phyloP scores from a whole-genome alignment of 2,113 vertebrate genomes.

The Halcyon malimbica region DNA sequence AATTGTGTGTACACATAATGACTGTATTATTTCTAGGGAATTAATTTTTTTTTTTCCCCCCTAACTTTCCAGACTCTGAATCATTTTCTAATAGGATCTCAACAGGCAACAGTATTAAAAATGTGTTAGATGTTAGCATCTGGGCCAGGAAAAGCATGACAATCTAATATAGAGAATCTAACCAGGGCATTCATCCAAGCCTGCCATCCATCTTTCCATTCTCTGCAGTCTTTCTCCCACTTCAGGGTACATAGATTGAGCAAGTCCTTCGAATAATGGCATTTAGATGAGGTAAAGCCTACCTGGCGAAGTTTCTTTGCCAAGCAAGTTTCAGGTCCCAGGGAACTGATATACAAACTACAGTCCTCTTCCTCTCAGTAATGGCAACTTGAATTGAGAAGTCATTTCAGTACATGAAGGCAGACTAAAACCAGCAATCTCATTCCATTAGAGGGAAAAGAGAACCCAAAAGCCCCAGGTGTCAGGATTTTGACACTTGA shows the following conservation, averaged over 20 bases:
- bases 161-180: conserved; percentile 19
- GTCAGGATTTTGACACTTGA: background rate
- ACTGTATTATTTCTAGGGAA: conserved; percentile 46
- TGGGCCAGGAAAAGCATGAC: conserved; percentile 41
- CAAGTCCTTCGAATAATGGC: conserved; percentile 51
- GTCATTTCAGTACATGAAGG: background rate
- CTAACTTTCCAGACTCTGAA: conserved; percentile 38
- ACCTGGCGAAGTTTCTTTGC: background rate
- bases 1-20: conserved; percentile 48
- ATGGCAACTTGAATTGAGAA: background rate
- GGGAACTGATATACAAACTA: background rate
- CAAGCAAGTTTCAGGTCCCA: background rate
- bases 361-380: background rate
- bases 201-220: conserved; percentile 50
- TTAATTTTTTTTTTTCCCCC: background rate
- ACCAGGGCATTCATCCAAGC: conserved; percentile 40
- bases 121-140: conserved; percentile 36
- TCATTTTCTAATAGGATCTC: conserved; percentile 58
- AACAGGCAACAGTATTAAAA: conserved; percentile 44
- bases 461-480: background rate
- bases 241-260: conserved; percentile 24
- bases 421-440: background rate
- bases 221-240: conserved; percentile 25
- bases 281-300: conserved; percentile 42
- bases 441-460: background rate